A percentile compares a stretch with the other conserved stretches of the same genome.
These are phyloP conservation scores for Dendroctonus valens DNA, from an alignment of 1,140 invertebrate genomes.

Conservation along the genomic window DNA sequence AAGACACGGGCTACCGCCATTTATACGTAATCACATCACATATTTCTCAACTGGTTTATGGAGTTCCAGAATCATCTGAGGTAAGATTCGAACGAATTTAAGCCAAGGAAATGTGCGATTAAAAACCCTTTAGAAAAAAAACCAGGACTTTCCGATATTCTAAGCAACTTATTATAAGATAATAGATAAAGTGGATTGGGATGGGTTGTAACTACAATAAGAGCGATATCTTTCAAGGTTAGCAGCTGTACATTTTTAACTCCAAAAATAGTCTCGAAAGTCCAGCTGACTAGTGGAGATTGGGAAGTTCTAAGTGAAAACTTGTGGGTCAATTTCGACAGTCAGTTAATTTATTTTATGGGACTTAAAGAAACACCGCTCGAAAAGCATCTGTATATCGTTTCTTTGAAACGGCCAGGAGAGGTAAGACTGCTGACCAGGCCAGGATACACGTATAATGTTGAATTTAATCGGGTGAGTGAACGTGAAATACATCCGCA, in stretches of 20 bases:
- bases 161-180: neutral
- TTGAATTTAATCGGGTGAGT: conserved; percentile 75
- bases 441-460: conserved; percentile 72
- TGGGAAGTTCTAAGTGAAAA: conserved; percentile 79
- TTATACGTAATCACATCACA: conserved; percentile 75
- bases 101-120: too few relatives aligned
- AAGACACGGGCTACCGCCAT: conserved; percentile 89
- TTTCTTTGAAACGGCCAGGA: conserved; percentile 65
- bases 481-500: neutral
- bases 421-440: conserved; percentile 70
- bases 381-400: conserved; percentile 81
- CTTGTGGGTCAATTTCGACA: conserved; percentile 73
- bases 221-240: conserved; percentile 26
- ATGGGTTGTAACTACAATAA: neutral
- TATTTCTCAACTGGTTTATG: conserved; percentile 51
- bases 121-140: too few relatives aligned
- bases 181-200: neutral
- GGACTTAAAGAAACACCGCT: conserved; percentile 76
- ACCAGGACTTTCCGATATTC: too few relatives aligned
- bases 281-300: conserved; percentile 74
- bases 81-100: conserved; percentile 10
- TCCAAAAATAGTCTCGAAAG: conserved; percentile 62
- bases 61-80: conserved; percentile 53
- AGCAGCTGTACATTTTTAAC: conserved; percentile 57
- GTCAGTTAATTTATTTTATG: conserved; percentile 77